Evolutionary conservation across 2,113 vertebrate species (phyloP), one percentile per base, ranked within the genome.

Genomic region (Dunckerocampus dactyliophorus): DNA sequence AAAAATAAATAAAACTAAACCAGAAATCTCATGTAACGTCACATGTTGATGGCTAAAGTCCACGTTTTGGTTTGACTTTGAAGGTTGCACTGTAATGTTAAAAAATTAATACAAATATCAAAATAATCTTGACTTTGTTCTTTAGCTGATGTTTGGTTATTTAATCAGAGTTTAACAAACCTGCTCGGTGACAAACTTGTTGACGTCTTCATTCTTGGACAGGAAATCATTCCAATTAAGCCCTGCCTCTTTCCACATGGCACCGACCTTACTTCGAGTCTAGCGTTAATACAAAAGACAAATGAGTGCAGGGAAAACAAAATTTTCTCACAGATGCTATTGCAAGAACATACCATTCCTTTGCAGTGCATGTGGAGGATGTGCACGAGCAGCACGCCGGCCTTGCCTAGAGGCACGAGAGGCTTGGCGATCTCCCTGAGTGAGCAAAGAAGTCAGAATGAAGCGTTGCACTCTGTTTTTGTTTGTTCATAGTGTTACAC

Each of bases 181-280:
- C 94, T 95, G 88, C 15, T 96, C 92, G 16, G 91, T 90, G 64
- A 97, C 86, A 77, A 98, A 99, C 80, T 93, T 91, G 86, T 93
- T 92, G 72, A 95, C 72, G 8, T 99, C 95, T 81, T 94, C 92
- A 70, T 93, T 92, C 82, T 95, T 92, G 0, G 92, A 87, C 15
- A 99, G 79, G 88, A 99, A 95, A n/a, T 96, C 94, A 3, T 88
- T 94, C 96, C 96, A 99, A 81, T 85, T 93, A 47, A 98, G 89
- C 1, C 91, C 92, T 0, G 92, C 93, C 0, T 95, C 95, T 53
- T 82, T 90, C 96, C 96, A 99, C 77, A 95, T 84, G 6, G 80
- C 79, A 2, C 95, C 95, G 0, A 89, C 92, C 0, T 95, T 98
- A 81, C 95, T 94, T 62, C 93, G 92, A 65, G 93, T 92, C 96